phyloP scores from a whole-genome alignment of 64 coral and sea anemone genomes.

The Montipora efflorescens region DNA sequence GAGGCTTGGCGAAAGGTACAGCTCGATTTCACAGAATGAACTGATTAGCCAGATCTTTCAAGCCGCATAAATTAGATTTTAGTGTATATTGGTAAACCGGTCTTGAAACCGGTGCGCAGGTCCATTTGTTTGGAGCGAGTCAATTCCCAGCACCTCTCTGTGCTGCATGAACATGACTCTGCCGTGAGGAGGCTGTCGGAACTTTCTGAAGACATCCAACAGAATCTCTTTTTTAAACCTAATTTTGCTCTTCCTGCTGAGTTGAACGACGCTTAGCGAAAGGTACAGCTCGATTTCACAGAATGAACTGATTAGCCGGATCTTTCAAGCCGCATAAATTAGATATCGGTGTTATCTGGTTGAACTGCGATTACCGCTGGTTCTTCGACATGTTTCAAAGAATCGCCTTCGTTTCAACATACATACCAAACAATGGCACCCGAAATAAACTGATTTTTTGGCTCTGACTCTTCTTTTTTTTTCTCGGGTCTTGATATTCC shows the following conservation, averaged over 20 bases:
- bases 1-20: conserved; percentile 71
- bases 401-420: no score
- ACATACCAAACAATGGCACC: no score
- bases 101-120: conserved; percentile 71
- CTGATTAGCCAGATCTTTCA: no score
- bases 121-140: conserved; percentile 69
- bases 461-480: no score
- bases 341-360: no score
- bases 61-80: no score
- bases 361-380: no score
- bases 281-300: conserved; percentile 29
- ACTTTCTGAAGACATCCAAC: conserved; percentile 10
- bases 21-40: neutral
- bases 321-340: no score
- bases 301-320: no score
- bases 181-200: conserved; percentile 56
- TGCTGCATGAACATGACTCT: conserved; percentile 74
- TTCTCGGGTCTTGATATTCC: no score
- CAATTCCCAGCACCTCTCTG: conserved; percentile 53
- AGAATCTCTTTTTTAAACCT: neutral
- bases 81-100: neutral
- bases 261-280: conserved; percentile 70
- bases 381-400: no score
- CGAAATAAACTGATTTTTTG: no score
- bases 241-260: conserved; percentile 72